phyloP scores from a whole-genome alignment of 2,797 vertebrate genomes.

The Margarornis squamiger region DNA sequence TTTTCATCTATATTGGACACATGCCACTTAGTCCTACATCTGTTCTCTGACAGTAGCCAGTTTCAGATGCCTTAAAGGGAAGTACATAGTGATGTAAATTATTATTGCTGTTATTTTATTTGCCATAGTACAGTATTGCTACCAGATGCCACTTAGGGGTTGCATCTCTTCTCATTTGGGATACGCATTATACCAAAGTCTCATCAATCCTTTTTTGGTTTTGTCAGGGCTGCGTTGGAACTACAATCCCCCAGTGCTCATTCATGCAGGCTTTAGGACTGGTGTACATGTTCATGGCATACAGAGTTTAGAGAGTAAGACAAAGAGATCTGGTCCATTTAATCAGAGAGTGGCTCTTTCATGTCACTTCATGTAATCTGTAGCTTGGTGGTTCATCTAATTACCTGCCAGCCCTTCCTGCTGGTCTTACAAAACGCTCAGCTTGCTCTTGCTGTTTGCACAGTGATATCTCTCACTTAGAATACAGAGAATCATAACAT shows the following conservation, averaged over 20 bases:
- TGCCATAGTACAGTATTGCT: conserved; percentile 11
- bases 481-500: background rate
- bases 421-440: background rate
- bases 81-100: conserved; percentile 35
- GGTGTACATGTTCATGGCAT: background rate
- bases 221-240: background rate
- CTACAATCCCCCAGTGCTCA: background rate
- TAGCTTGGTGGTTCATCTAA: background rate
- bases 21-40: background rate
- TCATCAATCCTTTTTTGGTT: background rate
- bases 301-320: background rate
- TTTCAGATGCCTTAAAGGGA: conserved; percentile 26
- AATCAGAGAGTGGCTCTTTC: background rate
- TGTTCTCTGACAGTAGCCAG: conserved; percentile 44
- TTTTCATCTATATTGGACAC: background rate
- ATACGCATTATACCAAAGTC: background rate
- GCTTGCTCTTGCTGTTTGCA: background rate
- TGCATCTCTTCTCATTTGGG: background rate
- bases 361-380: background rate
- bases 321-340: background rate
- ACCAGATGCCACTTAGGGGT: background rate
- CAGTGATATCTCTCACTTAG: background rate
- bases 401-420: background rate
- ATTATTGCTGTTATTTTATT: conserved; percentile 45
- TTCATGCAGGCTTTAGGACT: background rate